Evolutionary conservation across 2,888 invertebrate genomes (phyloP), one percentile per base, ranked within the genome.

Genomic region (Troides oblongomaculatus): DNA sequence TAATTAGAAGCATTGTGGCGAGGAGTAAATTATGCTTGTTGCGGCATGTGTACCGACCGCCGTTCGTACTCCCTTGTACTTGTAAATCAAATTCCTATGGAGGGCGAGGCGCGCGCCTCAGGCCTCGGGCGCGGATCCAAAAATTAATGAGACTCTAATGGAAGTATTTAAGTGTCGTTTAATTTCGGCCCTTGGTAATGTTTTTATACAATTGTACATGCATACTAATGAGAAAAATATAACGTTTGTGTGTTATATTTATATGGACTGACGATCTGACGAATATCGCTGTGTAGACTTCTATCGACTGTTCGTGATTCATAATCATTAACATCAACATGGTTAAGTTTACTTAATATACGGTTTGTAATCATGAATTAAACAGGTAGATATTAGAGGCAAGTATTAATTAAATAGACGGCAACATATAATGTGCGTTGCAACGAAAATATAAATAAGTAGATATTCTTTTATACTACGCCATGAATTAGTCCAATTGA

Each of bases 1-100:
- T 91, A 91, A 91, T 92, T 90, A 92, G 90, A 90, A 89, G 88
- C 86, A 90, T 91, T 91, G 90, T 92, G 80, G 82, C 73, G 80
- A 81, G 82, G 83, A 78, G 85, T 89, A 89, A 90, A 87, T 88
- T 88, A 90, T 87, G 81, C 76, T 79, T 77, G 80, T 80, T 77
- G 83, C 78, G 73, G 80, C 85, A 83, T 84, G 85, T 83, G 84
- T 82, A 75, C 75, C 74, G 74, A 75, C 75, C 74, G 74, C 80
- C 77, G 77, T 77, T 74, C 72, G 76, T 71, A 74, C 76, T 74
- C 75, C 71, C 73, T 66, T 69, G 72, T 73, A 69, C 76, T 77
- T 79, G 84, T 91, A 90, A 91, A 91, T 91, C 88, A 90, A 87
- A 82, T 80, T 81, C 79, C 77, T 85, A 83, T 81, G 77, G 79